phyloP scores from a whole-genome alignment of 1,140 invertebrate genomes.

The Aporrectodea caliginosa region DNA sequence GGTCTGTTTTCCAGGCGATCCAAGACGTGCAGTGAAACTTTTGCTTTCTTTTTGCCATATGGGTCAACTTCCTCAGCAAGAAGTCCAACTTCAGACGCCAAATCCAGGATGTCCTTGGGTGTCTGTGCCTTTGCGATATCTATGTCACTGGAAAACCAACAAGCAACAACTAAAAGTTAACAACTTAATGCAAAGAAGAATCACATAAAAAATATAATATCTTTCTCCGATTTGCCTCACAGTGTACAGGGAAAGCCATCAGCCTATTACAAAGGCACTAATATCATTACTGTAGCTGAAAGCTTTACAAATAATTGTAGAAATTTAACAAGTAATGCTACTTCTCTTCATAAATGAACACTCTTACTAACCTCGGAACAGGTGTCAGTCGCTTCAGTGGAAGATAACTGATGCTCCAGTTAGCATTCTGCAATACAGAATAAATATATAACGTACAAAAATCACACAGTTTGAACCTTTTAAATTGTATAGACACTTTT shows the following conservation, averaged over 20 bases:
- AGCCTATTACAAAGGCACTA: no score
- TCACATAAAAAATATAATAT: no score
- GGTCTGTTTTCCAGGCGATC: slow-evolving; percentile 67
- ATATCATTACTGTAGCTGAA: no score
- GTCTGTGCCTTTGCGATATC: slow-evolving; percentile 79
- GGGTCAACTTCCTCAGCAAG: slow-evolving; percentile 74
- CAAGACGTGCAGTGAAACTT: slow-evolving; percentile 79
- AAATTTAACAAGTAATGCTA: no score
- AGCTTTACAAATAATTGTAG: no score
- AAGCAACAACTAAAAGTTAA: neutral
- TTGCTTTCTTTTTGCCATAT: slow-evolving; percentile 93
- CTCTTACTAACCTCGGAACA: slow-evolving; percentile 68
- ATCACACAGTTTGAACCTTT: no score
- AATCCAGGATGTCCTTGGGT: slow-evolving; percentile 72
- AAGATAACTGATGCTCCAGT: slow-evolving; percentile 66
- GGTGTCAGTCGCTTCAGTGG: slow-evolving; percentile 63
- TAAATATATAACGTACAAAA: neutral
- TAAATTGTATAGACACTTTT: no score
- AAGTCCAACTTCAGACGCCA: slow-evolving; percentile 62
- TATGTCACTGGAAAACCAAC: slow-evolving; percentile 70
- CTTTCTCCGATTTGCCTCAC: no score
- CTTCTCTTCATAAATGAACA: no score
- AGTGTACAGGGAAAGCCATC: no score
- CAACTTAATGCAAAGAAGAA: neutral
- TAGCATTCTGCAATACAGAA: slow-evolving; percentile 4